These are phyloP conservation scores for Aythya baeri DNA, from an alignment of 2,113 vertebrate species.

Conservation along the genomic window DNA sequence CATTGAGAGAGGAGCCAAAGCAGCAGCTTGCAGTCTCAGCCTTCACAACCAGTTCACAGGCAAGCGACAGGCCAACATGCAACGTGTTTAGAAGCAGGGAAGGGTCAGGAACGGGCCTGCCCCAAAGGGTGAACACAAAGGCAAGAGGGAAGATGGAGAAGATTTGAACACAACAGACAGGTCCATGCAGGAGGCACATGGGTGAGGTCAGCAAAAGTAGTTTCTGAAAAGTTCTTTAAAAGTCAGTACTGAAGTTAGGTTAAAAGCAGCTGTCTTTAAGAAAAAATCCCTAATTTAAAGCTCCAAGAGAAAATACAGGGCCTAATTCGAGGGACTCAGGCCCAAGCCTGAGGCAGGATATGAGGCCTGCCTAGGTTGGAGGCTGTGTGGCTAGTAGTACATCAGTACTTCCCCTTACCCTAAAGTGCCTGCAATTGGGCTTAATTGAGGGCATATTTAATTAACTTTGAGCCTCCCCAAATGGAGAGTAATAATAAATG, in stretches of 20 bases:
- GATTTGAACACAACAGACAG: fast-evolving
- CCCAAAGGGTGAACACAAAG: fast-evolving
- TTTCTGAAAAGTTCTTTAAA: not conserved
- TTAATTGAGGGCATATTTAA: not conserved
- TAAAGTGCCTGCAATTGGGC: not conserved
- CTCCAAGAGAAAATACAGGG: not conserved
- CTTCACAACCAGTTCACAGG: not conserved
- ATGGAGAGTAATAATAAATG: not conserved
- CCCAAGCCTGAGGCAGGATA: not conserved
- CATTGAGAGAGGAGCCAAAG: not conserved
- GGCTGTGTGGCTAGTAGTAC: not conserved
- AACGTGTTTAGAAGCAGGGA: fast-evolving
- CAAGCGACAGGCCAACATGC: not conserved
- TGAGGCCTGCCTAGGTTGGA: not conserved
- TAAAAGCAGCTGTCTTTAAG: not conserved
- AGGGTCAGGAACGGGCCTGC: fast-evolving
- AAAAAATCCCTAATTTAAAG: not conserved
- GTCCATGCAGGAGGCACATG: not conserved
- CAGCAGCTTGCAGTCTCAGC: not conserved
- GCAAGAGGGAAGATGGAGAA: not conserved
- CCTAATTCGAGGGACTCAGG: not conserved
- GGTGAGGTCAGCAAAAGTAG: not conserved
- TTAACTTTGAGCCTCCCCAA: constrained; percentile 12
- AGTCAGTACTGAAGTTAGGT: not conserved
- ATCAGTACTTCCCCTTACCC: not conserved